Evolutionary conservation across 2,797 vertebrate genomes (phyloP).

Genomic region (Choloepus didactylus): DNA sequence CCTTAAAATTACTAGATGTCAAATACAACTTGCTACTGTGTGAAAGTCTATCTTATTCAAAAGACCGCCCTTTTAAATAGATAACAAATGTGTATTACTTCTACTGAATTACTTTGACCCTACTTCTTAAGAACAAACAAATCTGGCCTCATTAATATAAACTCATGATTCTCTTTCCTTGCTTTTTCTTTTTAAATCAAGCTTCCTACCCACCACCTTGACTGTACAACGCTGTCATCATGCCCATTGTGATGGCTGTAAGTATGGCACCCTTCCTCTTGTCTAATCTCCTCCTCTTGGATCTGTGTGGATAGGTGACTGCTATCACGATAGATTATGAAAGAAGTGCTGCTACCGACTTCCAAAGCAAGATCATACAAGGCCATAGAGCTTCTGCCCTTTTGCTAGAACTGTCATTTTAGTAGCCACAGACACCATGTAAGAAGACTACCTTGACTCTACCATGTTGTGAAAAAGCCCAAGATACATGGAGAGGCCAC

Average conservation of each 20-base stretch:
- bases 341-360: not conserved
- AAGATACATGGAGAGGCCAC: not conserved
- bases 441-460: not conserved
- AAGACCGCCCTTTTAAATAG: not conserved
- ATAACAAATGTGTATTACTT: not conserved
- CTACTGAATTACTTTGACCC: not conserved
- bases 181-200: not conserved
- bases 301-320: not conserved
- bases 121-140: not conserved
- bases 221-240: not conserved
- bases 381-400: not conserved
- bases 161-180: too few species aligned
- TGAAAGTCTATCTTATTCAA: not conserved
- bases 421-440: not conserved
- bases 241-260: not conserved
- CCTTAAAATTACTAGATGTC: not conserved
- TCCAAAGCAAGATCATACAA: not conserved
- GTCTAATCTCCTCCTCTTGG: not conserved
- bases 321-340: not conserved
- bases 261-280: not conserved
- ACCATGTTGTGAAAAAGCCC: not conserved
- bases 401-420: not conserved
- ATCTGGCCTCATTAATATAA: not conserved
- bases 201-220: not conserved
- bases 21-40: not conserved